These are phyloP conservation scores for Dryobota labecula DNA, from an alignment of 2,888 invertebrate genomes.

Conservation along the genomic window DNA sequence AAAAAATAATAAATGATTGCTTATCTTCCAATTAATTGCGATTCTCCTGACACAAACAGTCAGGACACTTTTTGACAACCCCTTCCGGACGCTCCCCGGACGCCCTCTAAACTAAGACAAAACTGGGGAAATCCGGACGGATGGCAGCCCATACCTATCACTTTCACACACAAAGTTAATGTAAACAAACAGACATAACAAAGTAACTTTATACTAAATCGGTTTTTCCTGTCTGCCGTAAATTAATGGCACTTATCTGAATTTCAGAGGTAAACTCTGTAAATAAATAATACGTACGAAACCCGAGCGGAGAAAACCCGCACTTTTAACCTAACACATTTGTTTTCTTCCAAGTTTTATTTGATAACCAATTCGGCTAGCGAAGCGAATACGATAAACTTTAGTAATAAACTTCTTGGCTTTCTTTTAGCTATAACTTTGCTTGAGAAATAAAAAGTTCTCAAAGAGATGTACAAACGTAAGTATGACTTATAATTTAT, in stretches of 20 bases:
- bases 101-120: too few relatives aligned
- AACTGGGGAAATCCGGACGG: too few relatives aligned
- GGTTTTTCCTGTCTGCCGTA: constrained; percentile 29
- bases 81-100: too few relatives aligned
- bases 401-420: constrained; percentile 70
- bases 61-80: too few relatives aligned
- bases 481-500: constrained; percentile 60
- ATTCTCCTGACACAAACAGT: too few relatives aligned
- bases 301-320: constrained; percentile 24
- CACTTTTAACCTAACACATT: constrained; percentile 56
- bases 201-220: constrained; percentile 33
- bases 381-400: constrained; percentile 69
- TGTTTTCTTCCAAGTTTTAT: constrained; percentile 68
- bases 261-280: constrained; percentile 43
- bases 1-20: too few relatives aligned
- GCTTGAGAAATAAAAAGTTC: constrained; percentile 60
- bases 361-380: constrained; percentile 68
- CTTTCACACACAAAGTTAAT: not conserved
- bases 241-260: constrained; percentile 57
- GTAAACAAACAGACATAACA: constrained; percentile 14
- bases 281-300: constrained; percentile 56
- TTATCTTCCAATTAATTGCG: too few relatives aligned
- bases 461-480: constrained; percentile 57
- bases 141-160: too few relatives aligned
- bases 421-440: constrained; percentile 56